These are phyloP conservation scores for Cheilosia vernalis DNA, from an alignment of 2,888 invertebrate species.

Conservation along the genomic window DNA sequence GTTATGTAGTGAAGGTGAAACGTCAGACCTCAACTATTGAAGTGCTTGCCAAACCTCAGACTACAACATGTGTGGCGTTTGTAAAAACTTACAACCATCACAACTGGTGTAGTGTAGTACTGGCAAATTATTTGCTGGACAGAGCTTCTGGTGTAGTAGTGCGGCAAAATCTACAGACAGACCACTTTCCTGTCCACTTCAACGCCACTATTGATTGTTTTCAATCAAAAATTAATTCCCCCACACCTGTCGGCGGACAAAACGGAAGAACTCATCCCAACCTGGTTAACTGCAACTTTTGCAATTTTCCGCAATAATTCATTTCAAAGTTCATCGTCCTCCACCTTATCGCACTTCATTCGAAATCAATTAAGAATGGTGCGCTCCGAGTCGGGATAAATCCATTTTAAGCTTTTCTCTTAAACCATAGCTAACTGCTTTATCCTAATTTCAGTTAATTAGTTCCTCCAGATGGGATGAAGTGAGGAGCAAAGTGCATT, in stretches of 20 bases:
- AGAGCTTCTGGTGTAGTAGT: too few relatives aligned
- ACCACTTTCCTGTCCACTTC: too few relatives aligned
- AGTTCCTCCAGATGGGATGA: background rate
- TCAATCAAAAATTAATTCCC: background rate
- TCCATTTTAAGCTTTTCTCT: conserved; percentile 11
- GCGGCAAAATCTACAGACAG: too few relatives aligned
- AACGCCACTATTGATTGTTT: background rate
- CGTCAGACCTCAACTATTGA: too few relatives aligned
- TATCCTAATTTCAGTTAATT: conserved; percentile 27
- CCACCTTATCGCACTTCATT: background rate
- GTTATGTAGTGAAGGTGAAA: too few relatives aligned
- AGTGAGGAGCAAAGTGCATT: too few relatives aligned
- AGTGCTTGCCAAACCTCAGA: too few relatives aligned
- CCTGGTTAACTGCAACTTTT: background rate
- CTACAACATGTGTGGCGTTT: too few relatives aligned
- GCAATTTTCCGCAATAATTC: background rate
- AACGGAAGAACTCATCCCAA: background rate
- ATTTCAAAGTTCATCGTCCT: background rate
- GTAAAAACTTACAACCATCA: too few relatives aligned
- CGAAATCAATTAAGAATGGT: conserved; percentile 16
- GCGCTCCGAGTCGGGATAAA: background rate
- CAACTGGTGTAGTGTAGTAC: too few relatives aligned
- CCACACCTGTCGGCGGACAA: background rate
- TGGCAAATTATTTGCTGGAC: too few relatives aligned
- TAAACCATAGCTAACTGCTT: conserved; percentile 27